phyloP scores from a whole-genome alignment of 2,888 invertebrate species.

The Archaeoteleia sp. region DNA sequence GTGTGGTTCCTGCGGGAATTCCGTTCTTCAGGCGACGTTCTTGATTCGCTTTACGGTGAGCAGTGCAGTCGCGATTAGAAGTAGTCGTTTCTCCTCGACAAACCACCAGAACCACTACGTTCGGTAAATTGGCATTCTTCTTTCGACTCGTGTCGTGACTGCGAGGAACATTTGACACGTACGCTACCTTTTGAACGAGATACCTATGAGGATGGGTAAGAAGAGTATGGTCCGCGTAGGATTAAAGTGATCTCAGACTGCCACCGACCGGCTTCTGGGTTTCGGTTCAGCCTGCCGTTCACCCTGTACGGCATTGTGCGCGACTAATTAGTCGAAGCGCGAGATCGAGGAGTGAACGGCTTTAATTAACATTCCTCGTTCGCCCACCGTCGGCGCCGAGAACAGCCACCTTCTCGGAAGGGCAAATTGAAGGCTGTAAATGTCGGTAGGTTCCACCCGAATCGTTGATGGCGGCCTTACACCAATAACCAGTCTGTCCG shows the following conservation, averaged over 20 bases:
- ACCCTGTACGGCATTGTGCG: conserved; percentile 68
- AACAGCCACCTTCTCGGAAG: conserved; percentile 62
- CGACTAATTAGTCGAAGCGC: conserved; percentile 74
- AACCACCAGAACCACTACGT: conserved; percentile 20
- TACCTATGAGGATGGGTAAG: conserved; percentile 55
- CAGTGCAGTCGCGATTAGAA: not conserved
- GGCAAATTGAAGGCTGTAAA: conserved; percentile 72
- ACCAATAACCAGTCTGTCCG: conserved; percentile 52
- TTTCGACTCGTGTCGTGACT: conserved; percentile 58
- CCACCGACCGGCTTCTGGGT: conserved; percentile 54
- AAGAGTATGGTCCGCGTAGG: conserved; percentile 46
- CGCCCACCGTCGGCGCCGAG: conserved; percentile 60
- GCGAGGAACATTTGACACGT: conserved; percentile 64
- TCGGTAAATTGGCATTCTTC: conserved; percentile 70
- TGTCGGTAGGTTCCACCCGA: conserved; percentile 67
- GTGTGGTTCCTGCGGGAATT: too few species aligned
- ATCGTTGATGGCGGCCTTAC: conserved; percentile 56
- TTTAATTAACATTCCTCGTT: conserved; percentile 75
- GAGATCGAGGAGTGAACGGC: conserved; percentile 73
- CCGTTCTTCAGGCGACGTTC: too few species aligned
- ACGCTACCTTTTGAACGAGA: conserved; percentile 64
- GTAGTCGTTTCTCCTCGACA: not conserved
- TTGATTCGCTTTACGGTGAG: too few species aligned
- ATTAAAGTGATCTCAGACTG: conserved; percentile 68
- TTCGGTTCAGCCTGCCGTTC: conserved; percentile 55